Base-by-base conservation (phyloP, 2,113 vertebrate species). In the Tachysurus vachellii region DNA sequence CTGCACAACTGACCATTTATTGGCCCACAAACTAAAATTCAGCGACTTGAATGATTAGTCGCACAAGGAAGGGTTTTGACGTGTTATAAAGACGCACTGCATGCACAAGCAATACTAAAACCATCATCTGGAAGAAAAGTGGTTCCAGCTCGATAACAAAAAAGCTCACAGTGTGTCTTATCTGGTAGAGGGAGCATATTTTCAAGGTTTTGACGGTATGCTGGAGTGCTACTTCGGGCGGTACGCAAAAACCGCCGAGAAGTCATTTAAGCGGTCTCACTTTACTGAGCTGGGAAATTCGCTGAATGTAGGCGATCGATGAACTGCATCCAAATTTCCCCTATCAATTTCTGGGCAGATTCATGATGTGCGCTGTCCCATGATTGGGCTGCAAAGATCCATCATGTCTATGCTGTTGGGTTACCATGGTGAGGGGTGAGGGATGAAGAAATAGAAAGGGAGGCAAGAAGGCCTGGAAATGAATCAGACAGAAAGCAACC, bases 241-340 rank as follows among this genome's bases (percentile, higher is more conserved):
- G 88, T 82, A 90, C 57, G 88, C 62, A 31, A 91, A 89, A 91
- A 89, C 90, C 54, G 56, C 88, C 87, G 28, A 75, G 90, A 91
- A 92, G 89, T 91, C 88, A 91, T 92, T 2, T 68, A 90, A 86
- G 83, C 54, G 23, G 88, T 89, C 88, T 92, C 91, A 93, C 84
- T 93, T 93, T 90, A 91, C 89, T 90, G 91, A 90, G 89, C 88
- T 87, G 90, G 87, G 83, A 94, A 92, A 93, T 93, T 87, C 92
- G 88, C 91, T 91, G 89, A 92, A 91, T 59, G 88, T 85, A 85
- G 90, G 86, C 85, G 88, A 93, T 93, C 91, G 89, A 89, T 92
- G 89, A 92, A 88, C 86, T 87, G 88, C 88, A 92, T 93, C 88
- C 89, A 85, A 88, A 89, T 36, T 86, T 91, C 42, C 42, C 42